Conservation (phyloP, 2,888 invertebrate genomes). For the Thalpophila matura region DNA sequence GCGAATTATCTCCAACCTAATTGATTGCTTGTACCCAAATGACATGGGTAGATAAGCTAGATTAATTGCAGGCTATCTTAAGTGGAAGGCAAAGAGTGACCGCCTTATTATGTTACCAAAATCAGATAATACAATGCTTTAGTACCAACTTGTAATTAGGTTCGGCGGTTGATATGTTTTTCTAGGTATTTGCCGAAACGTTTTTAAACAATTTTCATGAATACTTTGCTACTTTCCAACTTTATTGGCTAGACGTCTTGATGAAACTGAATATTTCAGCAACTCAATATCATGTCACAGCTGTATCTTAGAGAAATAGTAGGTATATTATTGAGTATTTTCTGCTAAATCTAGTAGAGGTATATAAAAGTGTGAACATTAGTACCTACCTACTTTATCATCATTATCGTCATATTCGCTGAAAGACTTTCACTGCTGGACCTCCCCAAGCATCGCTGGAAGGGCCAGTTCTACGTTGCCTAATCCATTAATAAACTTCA, state of each 20-base stretch:
- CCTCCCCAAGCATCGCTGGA: too few species aligned
- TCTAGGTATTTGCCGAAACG: not conserved
- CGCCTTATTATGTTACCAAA: constrained; percentile 18
- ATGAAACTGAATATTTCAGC: constrained; percentile 47
- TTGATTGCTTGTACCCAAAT: constrained; percentile 54
- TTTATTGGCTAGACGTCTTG: constrained; percentile 28
- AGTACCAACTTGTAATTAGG: constrained; percentile 4
- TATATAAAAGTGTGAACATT: too few species aligned
- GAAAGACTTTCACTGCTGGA: too few species aligned
- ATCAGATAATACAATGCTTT: constrained; percentile 9
- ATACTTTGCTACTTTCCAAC: constrained; percentile 12
- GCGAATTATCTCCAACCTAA: constrained; percentile 42
- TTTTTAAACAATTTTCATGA: constrained; percentile 6
- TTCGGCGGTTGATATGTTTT: not conserved
- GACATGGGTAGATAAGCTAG: constrained; percentile 48
- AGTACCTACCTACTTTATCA: too few species aligned
- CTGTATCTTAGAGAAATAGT: constrained; percentile 29
- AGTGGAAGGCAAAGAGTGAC: constrained; percentile 31
- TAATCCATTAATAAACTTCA: too few species aligned
- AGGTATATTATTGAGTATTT: too few species aligned
- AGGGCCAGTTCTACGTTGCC: too few species aligned
- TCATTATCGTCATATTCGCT: too few species aligned
- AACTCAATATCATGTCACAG: constrained; percentile 32
- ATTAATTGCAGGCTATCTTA: constrained; percentile 61
- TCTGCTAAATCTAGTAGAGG: too few species aligned